These are phyloP conservation scores for Myotis yumanensis DNA, from an alignment of 2,113 vertebrate species.

Conservation along the genomic window DNA sequence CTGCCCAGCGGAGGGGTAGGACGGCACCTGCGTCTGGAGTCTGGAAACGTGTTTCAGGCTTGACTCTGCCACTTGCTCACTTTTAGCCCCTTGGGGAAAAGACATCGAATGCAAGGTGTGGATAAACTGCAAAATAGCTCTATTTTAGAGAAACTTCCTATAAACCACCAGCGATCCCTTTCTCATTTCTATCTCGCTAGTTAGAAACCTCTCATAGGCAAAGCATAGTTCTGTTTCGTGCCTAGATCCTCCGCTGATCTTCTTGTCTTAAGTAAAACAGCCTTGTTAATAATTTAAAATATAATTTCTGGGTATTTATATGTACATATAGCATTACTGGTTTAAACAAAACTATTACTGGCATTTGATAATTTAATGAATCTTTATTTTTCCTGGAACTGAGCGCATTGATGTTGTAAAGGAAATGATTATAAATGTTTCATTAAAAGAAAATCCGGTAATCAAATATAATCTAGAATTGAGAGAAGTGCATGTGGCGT, in stretches of 20 bases:
- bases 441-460: conserved; percentile 76
- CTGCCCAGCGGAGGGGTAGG: background rate
- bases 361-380: conserved; percentile 76
- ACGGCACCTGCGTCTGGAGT: background rate
- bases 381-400: conserved; percentile 75
- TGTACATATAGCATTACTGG: conserved; percentile 34
- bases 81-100: conserved; percentile 29
- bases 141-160: background rate
- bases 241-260: background rate
- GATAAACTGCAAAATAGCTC: background rate
- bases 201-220: background rate
- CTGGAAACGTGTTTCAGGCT: background rate
- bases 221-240: background rate
- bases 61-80: background rate
- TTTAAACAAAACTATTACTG: conserved; percentile 75
- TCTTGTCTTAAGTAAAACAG: background rate
- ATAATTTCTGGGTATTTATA: conserved; percentile 50
- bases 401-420: conserved; percentile 63
- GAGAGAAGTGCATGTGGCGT: background rate
- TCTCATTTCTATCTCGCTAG: background rate
- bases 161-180: background rate
- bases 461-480: conserved; percentile 69
- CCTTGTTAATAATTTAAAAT: conserved; percentile 49
- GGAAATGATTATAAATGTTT: conserved; percentile 79
- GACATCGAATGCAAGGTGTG: conserved; percentile 22